Conservation (phyloP, 2,113 vertebrate genomes). For the Xiphophorus maculatus region DNA sequence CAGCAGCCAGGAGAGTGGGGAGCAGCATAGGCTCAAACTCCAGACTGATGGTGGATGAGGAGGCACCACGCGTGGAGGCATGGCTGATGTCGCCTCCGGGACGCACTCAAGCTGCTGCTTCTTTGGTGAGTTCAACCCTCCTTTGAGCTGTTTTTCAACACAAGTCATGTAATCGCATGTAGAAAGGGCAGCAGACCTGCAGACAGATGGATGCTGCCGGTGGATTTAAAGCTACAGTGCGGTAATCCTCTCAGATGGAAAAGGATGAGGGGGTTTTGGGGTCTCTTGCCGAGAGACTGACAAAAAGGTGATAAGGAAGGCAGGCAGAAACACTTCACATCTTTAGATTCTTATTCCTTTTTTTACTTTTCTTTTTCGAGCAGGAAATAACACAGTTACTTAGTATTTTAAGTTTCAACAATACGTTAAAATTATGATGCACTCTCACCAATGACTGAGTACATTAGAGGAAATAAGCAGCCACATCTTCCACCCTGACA, state of each 20-base stretch:
- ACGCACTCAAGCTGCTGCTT: conserved; percentile 27
- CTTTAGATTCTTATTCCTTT: not conserved
- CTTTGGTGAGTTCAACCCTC: conserved; percentile 56
- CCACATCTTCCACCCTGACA: conserved; percentile 16
- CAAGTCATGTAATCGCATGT: conserved; percentile 2
- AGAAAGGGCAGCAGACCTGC: conserved; percentile 3
- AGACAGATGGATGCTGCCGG: conserved; percentile 40
- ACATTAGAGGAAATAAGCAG: not conserved
- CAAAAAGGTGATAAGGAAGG: not conserved
- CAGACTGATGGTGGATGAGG: conserved; percentile 35
- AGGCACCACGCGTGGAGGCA: conserved; percentile 36
- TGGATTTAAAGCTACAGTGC: conserved; percentile 64
- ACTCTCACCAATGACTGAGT: not conserved
- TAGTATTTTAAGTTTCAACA: not conserved
- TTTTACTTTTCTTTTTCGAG: not conserved
- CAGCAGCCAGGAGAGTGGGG: conserved; percentile 25
- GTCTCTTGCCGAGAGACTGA: not conserved
- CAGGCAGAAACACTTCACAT: not conserved
- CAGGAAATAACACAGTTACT: not conserved
- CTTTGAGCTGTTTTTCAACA: not conserved
- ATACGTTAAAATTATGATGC: not conserved
- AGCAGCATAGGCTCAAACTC: not conserved
- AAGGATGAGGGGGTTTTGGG: not conserved
- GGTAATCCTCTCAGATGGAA: conserved; percentile 26
- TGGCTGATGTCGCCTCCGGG: conserved; percentile 37